Percentiles rank a stretch among this genome's conserved stretches.
phyloP scores from a whole-genome alignment of 2,797 vertebrate species.

The Stomatorhinus walkeri region DNA sequence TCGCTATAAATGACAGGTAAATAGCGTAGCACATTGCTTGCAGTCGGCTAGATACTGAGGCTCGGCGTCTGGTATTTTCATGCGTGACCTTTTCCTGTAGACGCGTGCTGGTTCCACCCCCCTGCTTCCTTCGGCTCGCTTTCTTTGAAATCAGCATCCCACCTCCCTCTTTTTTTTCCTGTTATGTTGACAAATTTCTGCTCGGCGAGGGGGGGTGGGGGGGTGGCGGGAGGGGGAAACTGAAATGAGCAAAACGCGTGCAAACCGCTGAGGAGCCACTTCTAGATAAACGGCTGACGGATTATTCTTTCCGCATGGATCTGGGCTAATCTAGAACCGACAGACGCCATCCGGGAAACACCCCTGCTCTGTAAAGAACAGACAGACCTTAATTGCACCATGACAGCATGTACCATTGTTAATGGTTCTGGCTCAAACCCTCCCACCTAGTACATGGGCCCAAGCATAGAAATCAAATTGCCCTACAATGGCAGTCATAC shows the following conservation, averaged over 20 bases:
- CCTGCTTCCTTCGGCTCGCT: background rate
- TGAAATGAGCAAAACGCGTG: background rate
- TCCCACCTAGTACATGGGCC: background rate
- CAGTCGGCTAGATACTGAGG: constrained; percentile 20
- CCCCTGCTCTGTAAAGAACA: background rate
- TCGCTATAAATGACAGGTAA: constrained; percentile 55
- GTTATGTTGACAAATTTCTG: background rate
- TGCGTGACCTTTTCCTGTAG: constrained; percentile 48
- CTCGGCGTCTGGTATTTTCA: constrained; percentile 27
- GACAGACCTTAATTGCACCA: background rate
- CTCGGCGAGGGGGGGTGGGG: background rate
- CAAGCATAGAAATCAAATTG: background rate
- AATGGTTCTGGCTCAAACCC: background rate
- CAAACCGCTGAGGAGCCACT: background rate
- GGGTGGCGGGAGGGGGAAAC: background rate
- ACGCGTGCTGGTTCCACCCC: background rate
- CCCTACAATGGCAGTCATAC: background rate
- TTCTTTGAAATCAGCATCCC: constrained; percentile 9
- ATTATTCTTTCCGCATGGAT: background rate
- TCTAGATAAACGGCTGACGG: background rate
- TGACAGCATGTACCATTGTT: background rate
- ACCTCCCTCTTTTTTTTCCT: background rate
- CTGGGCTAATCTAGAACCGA: background rate
- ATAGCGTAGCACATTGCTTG: constrained; percentile 37
- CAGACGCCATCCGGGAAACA: background rate